A percentile compares a stretch with the other conserved stretches of the same genome.
These are phyloP conservation scores for Xestia xanthographa DNA, from an alignment of 2,888 invertebrate species.

Conservation along the genomic window DNA sequence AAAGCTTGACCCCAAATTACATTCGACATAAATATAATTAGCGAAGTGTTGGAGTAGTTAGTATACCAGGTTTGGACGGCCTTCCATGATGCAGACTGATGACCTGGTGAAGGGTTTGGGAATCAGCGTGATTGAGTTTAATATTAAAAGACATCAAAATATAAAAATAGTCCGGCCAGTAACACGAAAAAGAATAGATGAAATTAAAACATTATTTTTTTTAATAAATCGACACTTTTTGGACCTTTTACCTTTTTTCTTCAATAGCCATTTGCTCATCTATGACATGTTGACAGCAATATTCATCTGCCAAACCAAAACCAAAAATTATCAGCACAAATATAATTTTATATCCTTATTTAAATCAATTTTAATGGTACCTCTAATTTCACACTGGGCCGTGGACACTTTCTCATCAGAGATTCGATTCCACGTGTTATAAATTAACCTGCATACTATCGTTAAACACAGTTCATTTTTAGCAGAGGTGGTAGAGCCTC, in stretches of 20 bases:
- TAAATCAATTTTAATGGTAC: constrained; percentile 26
- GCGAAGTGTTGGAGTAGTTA: background rate
- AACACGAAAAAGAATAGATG: background rate
- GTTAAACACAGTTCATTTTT: background rate
- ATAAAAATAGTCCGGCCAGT: too few species aligned
- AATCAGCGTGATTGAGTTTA: too few species aligned
- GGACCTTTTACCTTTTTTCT: background rate
- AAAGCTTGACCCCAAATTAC: background rate
- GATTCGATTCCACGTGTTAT: constrained; percentile 34
- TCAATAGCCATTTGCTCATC: background rate
- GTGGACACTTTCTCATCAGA: constrained; percentile 38
- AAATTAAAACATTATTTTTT: background rate
- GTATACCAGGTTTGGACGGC: too few species aligned
- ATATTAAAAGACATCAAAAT: too few species aligned
- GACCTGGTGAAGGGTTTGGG: too few species aligned
- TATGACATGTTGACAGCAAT: background rate
- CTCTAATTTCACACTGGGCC: constrained; percentile 34
- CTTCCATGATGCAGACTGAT: too few species aligned
- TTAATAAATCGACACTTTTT: background rate
- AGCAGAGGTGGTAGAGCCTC: background rate
- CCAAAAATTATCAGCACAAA: too few species aligned
- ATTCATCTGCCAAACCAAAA: constrained; percentile 20
- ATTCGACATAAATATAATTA: too few species aligned
- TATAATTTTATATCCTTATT: background rate
- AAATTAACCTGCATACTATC: background rate